A percentile compares a stretch with the other conserved stretches of the same genome.
Conservation (phyloP, 2,888 invertebrate species). For the Drosophila dives region DNA sequence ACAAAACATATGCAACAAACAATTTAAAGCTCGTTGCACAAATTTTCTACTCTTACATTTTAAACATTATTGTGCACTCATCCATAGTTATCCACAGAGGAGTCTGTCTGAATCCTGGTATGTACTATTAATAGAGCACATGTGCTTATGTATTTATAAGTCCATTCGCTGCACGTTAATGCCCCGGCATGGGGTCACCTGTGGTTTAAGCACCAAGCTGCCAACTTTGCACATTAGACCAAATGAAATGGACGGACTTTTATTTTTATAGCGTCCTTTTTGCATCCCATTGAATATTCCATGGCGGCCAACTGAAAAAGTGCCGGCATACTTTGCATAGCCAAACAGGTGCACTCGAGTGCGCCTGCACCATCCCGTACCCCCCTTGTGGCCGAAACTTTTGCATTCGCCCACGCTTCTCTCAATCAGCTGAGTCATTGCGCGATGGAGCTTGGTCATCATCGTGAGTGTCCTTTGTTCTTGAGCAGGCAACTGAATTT, state of each 20-base stretch:
- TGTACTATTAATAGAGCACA: conserved; percentile 39
- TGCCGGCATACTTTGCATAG: conserved; percentile 67
- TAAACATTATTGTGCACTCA: conserved; percentile 11
- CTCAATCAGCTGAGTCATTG: conserved; percentile 54
- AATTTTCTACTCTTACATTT: conserved; percentile 33
- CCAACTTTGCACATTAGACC: conserved; percentile 59
- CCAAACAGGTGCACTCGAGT: conserved; percentile 68
- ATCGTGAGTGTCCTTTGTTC: conserved; percentile 14
- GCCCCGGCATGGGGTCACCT: conserved; percentile 48
- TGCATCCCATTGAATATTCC: conserved; percentile 54
- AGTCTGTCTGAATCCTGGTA: conserved; percentile 6
- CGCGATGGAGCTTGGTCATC: conserved; percentile 4
- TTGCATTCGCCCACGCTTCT: conserved; percentile 17
- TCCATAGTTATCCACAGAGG: conserved; percentile 11
- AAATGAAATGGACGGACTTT: conserved; percentile 48
- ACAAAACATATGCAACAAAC: neutral
- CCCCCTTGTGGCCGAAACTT: conserved; percentile 1
- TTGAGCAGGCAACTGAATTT: conserved; percentile 24
- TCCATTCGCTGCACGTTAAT: conserved; percentile 41
- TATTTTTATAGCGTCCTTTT: conserved; percentile 38
- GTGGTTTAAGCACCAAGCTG: conserved; percentile 43
- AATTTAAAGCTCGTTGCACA: neutral
- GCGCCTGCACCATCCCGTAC: conserved; percentile 4
- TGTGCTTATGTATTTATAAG: conserved; percentile 61
- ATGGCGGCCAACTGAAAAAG: conserved; percentile 57